A percentile compares a stretch with the other conserved stretches of the same genome.
These are phyloP conservation scores for Heliconius charithonia DNA, from an alignment of 2,888 invertebrate species.

Conservation along the genomic window DNA sequence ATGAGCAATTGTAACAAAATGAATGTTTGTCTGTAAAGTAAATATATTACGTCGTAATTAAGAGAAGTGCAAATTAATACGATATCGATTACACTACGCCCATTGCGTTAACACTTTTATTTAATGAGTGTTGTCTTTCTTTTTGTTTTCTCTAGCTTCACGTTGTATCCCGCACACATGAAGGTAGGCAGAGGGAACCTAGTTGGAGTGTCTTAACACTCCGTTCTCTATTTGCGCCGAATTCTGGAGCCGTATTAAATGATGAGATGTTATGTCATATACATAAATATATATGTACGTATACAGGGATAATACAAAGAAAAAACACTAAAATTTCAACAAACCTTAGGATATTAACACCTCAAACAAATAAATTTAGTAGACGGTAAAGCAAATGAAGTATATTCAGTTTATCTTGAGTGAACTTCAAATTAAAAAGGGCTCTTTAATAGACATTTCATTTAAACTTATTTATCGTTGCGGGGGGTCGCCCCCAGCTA, in stretches of 20 bases:
- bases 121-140: neutral
- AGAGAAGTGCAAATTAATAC: constrained; percentile 36
- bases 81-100: constrained; percentile 40
- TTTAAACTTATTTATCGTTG: constrained; percentile 46
- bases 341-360: constrained; percentile 2
- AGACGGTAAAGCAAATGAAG: constrained; percentile 12
- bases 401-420: constrained; percentile 24
- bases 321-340: neutral
- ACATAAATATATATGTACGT: no score
- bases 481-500: constrained; percentile 26
- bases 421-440: constrained; percentile 42
- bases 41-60: constrained; percentile 5
- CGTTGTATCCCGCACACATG: no score
- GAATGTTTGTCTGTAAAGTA: constrained; percentile 5
- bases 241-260: no score
- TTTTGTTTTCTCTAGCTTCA: no score
- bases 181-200: no score
- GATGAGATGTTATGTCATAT: no score
- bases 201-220: no score
- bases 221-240: no score
- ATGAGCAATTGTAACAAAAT: neutral
- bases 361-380: neutral
- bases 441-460: constrained; percentile 42
- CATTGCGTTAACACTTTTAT: constrained; percentile 36
- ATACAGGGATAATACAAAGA: no score